Evolutionary conservation across 2,113 vertebrate species (phyloP).

Genomic region (Dipodomys spectabilis): DNA sequence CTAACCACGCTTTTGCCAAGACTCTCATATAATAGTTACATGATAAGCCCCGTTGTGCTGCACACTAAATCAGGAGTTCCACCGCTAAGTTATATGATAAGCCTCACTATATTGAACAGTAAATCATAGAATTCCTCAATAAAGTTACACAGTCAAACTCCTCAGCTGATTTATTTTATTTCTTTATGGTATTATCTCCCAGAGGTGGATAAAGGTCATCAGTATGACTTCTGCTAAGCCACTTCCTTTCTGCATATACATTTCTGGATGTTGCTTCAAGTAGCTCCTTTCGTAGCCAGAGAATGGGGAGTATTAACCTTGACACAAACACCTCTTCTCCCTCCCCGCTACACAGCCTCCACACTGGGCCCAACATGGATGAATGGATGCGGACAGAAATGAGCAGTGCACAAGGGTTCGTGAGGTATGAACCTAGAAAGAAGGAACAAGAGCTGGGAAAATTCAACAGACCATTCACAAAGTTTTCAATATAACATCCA

Average conservation of each 20-base stretch:
- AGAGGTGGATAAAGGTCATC: conserved; percentile 67
- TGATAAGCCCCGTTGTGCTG: conserved; percentile 81
- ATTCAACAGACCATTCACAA: background rate
- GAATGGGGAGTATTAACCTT: background rate
- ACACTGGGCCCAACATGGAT: background rate
- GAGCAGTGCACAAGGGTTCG: background rate
- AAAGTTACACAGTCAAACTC: conserved; percentile 80
- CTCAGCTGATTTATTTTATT: conserved; percentile 75
- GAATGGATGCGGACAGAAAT: background rate
- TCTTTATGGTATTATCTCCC: conserved; percentile 71
- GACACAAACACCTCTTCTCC: background rate
- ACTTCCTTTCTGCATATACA: background rate
- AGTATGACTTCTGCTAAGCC: conserved; percentile 49
- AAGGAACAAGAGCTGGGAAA: background rate
- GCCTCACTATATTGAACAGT: conserved; percentile 82
- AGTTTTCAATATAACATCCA: background rate
- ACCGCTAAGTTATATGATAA: conserved; percentile 80
- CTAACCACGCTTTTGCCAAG: conserved; percentile 76
- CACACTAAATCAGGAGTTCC: conserved; percentile 82
- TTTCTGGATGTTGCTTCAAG: background rate
- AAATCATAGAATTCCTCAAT: conserved; percentile 82
- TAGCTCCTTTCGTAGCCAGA: background rate
- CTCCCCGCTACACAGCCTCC: background rate
- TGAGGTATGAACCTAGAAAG: background rate
- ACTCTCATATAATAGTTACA: conserved; percentile 75